phyloP scores from a whole-genome alignment of 2,888 invertebrate genomes.

The Psylliodes chrysocephalus region DNA sequence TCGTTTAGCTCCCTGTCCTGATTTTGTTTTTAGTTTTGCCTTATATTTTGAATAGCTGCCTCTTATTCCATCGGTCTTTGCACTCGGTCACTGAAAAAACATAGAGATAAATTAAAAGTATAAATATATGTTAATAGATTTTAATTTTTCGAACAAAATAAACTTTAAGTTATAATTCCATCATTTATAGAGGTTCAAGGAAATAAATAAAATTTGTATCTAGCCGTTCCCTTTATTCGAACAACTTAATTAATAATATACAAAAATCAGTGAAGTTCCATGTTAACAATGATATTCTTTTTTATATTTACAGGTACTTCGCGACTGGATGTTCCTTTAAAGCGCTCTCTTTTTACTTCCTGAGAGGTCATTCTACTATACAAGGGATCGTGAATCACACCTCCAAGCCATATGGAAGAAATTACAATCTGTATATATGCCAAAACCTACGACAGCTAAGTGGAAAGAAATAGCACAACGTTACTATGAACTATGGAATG shows the following conservation, averaged over 20 bases:
- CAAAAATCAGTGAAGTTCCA: too few species aligned
- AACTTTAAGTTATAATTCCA: too few species aligned
- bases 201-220: too few species aligned
- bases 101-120: slow-evolving; percentile 3
- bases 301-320: too few species aligned
- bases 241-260: too few species aligned
- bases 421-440: slow-evolving; percentile 14
- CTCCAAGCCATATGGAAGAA: slow-evolving; percentile 9
- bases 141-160: too few species aligned
- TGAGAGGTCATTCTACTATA: slow-evolving; percentile 4
- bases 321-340: too few species aligned
- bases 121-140: too few species aligned
- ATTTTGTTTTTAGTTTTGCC: slow-evolving; percentile 8
- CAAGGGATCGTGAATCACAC: slow-evolving; percentile 8
- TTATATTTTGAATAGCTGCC: slow-evolving; percentile 10
- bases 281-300: too few species aligned
- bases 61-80: slow-evolving; percentile 15
- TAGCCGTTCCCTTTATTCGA: too few species aligned
- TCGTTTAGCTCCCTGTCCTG: background rate
- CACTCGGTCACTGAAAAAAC: slow-evolving; percentile 9
- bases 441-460: slow-evolving; percentile 2
- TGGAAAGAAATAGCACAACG: slow-evolving; percentile 2
- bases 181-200: too few species aligned
- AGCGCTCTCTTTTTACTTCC: too few species aligned
- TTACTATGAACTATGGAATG: background rate